phyloP scores from a whole-genome alignment of 2,113 vertebrate genomes.

The Percopsis transmontana region DNA sequence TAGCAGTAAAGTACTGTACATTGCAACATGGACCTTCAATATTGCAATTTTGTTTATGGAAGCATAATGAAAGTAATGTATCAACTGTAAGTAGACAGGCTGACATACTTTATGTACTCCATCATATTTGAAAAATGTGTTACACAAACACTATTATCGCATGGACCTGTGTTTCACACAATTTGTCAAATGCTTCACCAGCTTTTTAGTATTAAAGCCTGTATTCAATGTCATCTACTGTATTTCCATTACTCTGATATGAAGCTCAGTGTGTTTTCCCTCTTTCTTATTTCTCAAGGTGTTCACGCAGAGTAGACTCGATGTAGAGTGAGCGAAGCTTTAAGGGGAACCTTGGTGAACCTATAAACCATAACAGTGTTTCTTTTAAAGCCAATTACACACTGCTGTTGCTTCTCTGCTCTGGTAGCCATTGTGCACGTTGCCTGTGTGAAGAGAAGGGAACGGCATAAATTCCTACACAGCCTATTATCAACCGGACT shows the following conservation, averaged over 20 bases:
- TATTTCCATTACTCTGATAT: conserved; percentile 38
- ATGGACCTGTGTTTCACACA: conserved; percentile 33
- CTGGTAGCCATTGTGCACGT: not conserved
- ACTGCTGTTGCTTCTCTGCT: not conserved
- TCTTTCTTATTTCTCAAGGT: conserved; percentile 36
- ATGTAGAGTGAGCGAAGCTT: conserved; percentile 49
- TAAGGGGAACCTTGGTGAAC: conserved; percentile 35
- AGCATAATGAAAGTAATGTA: conserved; percentile 51
- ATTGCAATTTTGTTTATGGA: conserved; percentile 9
- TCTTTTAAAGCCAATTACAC: conserved; percentile 39
- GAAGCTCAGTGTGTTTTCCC: conserved; percentile 5
- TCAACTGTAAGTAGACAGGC: conserved; percentile 14
- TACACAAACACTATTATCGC: conserved; percentile 32
- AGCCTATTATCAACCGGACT: too few relatives aligned
- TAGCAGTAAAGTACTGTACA: too few relatives aligned
- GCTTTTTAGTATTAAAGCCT: conserved; percentile 27
- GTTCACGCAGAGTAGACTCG: conserved; percentile 24
- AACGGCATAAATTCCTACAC: too few relatives aligned
- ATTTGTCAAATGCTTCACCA: conserved; percentile 23
- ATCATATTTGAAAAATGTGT: conserved; percentile 15
- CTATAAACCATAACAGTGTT: conserved; percentile 38
- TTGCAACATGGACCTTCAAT: too few relatives aligned
- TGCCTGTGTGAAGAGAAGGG: too few relatives aligned
- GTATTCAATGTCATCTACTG: conserved; percentile 29
- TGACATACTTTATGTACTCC: not conserved